Evolutionary conservation across 2,888 invertebrate genomes (phyloP).

Genomic region (Phortica magna): DNA sequence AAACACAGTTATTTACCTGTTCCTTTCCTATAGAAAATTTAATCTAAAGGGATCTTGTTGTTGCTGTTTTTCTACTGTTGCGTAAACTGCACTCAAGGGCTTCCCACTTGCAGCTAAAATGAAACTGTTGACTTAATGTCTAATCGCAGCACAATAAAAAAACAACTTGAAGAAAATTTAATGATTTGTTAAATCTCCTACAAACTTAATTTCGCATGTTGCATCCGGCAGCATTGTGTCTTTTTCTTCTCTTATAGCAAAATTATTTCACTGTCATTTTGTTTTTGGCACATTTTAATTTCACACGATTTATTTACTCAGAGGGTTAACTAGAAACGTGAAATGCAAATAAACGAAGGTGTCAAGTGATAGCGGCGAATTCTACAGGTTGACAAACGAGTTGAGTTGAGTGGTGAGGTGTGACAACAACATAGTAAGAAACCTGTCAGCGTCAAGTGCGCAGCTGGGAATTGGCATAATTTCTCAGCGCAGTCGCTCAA

Average conservation of each 20-base stretch:
- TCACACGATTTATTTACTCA: constrained; percentile 7
- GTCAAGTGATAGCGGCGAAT: neutral
- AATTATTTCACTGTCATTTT: neutral
- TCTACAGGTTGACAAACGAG: constrained; percentile 15
- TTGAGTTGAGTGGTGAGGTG: neutral
- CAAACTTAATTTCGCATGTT: neutral
- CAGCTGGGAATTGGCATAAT: constrained; percentile 6
- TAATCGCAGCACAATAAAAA: too few relatives aligned
- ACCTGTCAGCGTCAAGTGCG: constrained; percentile 5
- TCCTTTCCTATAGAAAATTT: neutral
- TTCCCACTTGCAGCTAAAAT: too few relatives aligned
- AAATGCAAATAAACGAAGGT: constrained; percentile 19
- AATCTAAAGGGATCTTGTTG: neutral
- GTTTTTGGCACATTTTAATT: constrained; percentile 7
- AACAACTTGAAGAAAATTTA: neutral
- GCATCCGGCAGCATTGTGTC: neutral
- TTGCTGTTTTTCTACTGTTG: too few relatives aligned
- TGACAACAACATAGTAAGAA: neutral
- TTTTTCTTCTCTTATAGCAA: neutral
- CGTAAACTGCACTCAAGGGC: too few relatives aligned
- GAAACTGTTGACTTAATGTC: too few relatives aligned
- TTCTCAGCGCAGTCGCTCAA: neutral
- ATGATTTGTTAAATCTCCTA: neutral
- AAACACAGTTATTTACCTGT: constrained; percentile 17
- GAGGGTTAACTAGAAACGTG: neutral